phyloP scores from a whole-genome alignment of 2,797 vertebrate species.

The Cygnus olor region DNA sequence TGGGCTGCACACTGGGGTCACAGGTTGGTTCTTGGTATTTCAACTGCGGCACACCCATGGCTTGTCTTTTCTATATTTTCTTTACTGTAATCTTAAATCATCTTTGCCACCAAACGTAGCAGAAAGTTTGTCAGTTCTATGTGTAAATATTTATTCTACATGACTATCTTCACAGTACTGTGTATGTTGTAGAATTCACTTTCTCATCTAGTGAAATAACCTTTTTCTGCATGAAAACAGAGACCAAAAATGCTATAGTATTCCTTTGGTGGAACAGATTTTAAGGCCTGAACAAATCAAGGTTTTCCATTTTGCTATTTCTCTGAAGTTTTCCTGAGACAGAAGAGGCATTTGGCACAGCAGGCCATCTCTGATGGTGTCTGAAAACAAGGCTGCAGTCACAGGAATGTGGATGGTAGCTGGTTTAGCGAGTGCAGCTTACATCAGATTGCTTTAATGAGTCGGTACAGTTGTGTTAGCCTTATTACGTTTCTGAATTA shows the following conservation, averaged over 20 bases:
- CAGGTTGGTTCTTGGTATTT: not conserved
- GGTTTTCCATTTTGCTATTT: not conserved
- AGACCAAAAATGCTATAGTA: not conserved
- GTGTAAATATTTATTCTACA: not conserved
- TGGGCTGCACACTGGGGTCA: not conserved
- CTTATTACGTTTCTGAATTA: constrained; percentile 42
- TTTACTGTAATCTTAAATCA: not conserved
- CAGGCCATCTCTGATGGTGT: constrained; percentile 6
- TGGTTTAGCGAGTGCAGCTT: constrained; percentile 25
- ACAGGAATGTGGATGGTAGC: not conserved
- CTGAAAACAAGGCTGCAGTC: not conserved
- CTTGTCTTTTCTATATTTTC: not conserved
- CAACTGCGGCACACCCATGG: not conserved
- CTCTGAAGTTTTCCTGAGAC: not conserved
- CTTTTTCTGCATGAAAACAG: not conserved
- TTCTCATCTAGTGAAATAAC: not conserved
- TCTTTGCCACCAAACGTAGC: not conserved
- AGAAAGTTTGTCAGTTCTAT: not conserved
- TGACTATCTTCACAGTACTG: no score
- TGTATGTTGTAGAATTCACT: not conserved
- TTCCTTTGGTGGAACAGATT: not conserved
- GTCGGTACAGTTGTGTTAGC: constrained; percentile 6
- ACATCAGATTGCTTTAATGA: constrained; percentile 44
- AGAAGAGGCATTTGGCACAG: constrained; percentile 20
- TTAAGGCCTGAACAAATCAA: not conserved